Conservation (phyloP, 2,888 invertebrate species). For the Erebia epiphron region DNA sequence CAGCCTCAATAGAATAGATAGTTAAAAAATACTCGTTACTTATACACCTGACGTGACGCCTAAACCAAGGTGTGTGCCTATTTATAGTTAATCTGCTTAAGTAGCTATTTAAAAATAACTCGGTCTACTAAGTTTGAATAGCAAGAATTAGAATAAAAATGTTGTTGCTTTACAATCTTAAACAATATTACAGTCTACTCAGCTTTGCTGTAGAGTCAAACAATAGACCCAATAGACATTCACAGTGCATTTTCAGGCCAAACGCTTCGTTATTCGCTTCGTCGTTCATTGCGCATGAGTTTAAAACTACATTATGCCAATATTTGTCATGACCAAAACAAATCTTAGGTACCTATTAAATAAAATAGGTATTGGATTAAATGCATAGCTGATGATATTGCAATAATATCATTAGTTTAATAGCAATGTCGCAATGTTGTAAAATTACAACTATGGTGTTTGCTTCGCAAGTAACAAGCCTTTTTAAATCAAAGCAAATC, state of each 20-base stretch:
- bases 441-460: background rate
- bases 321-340: too few species aligned
- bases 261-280: too few species aligned
- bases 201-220: background rate
- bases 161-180: background rate
- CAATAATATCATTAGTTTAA: background rate
- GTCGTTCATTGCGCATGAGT: too few species aligned
- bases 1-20: background rate
- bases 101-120: background rate
- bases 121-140: background rate
- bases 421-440: background rate
- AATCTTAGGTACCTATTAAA: too few species aligned
- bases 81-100: background rate
- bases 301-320: too few species aligned
- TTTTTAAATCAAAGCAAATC: background rate
- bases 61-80: background rate
- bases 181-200: background rate
- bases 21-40: background rate
- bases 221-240: background rate
- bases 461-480: background rate
- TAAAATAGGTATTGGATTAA: background rate
- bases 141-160: constrained; percentile 8
- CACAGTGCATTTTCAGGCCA: too few species aligned
- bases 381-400: background rate
- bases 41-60: background rate